Evolutionary conservation across 53 echinoderm and acorn worm genomes (phyloP), one percentile per base, ranked within the genome.

Genomic region (Pentamera pediparva): DNA sequence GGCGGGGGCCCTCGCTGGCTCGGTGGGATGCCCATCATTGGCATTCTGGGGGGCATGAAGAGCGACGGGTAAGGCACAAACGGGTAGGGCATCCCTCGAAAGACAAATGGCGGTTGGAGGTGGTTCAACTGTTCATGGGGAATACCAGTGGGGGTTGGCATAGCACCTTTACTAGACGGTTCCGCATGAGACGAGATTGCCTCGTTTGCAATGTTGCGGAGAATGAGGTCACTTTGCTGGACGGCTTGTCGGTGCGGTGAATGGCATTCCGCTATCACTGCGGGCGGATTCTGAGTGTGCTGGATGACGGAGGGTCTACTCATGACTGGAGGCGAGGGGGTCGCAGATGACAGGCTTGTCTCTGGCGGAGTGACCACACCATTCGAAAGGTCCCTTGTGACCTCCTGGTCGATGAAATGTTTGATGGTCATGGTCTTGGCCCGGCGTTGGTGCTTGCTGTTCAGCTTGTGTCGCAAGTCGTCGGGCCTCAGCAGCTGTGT

Each of bases 221-320:
- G 78, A 31, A 93, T 84, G 24, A 93, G 78, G 56, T 93, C 93
- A 52, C 81, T 86, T 9, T 86, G 86, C 40, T 90, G 90, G 19
- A 94, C 67, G 31, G 82, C 89, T 37, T 41, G 67, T 8, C 25
- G 45, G 30, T 67, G 39, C 26, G 17, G 63, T 8, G 39, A 47
- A 15, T 43, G 40, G 10, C 24, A 4, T 1, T 67, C 47, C 12
- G 10, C 40, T 41, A 43, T 41, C 15, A 17, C 67, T 29, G 40
- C 58, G 34, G 77, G 79, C 8, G 76, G 45, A 25, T 76, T 79
- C 41, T 95, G 87, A 0, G 96, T 95, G 75, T 95, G 91, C 50
- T 95, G 90, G 45, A 95, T 95, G 27, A 95, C 96, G 2, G 96
- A 95, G 3, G 96, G 91, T 61, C 96, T 78, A 24, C 60, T 58